Conservation (phyloP, 1,140 invertebrate genomes). For the Eriosoma lanigerum region DNA sequence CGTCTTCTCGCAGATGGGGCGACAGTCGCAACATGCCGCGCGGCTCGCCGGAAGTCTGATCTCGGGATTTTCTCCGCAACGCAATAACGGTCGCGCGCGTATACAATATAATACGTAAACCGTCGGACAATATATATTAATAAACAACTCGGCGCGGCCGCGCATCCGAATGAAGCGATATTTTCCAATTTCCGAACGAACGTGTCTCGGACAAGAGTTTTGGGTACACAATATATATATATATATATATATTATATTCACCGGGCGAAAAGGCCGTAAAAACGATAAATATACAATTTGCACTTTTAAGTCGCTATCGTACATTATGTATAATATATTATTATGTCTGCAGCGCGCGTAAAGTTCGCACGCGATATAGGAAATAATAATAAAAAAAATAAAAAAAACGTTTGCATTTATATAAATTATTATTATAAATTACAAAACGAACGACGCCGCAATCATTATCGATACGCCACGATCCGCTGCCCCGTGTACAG, state of each 20-base stretch:
- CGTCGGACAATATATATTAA: slow-evolving; percentile 37
- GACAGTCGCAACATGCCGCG: neutral
- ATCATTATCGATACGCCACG: slow-evolving; percentile 4
- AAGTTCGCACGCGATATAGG: too few relatives aligned
- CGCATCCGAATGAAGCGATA: slow-evolving; percentile 45
- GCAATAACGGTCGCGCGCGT: neutral
- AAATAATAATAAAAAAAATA: too few relatives aligned
- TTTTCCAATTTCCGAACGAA: slow-evolving; percentile 43
- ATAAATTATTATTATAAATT: too few relatives aligned
- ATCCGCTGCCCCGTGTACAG: too few relatives aligned
- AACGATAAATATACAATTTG: slow-evolving; percentile 37
- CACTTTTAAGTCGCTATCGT: neutral
- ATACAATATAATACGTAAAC: neutral
- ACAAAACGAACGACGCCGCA: neutral
- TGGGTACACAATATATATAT: neutral
- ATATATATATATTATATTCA: neutral
- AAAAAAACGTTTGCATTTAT: too few relatives aligned
- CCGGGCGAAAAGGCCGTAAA: slow-evolving; percentile 2
- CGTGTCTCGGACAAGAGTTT: neutral
- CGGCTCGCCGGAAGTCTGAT: neutral
- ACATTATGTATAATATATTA: neutral
- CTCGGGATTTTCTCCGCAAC: slow-evolving; percentile 3
- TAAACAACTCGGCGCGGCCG: slow-evolving; percentile 43
- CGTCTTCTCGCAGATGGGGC: neutral
- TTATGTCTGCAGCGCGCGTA: too few relatives aligned